These are phyloP conservation scores for Lamprotornis superbus DNA, from an alignment of 2,113 vertebrate species.

Conservation along the genomic window DNA sequence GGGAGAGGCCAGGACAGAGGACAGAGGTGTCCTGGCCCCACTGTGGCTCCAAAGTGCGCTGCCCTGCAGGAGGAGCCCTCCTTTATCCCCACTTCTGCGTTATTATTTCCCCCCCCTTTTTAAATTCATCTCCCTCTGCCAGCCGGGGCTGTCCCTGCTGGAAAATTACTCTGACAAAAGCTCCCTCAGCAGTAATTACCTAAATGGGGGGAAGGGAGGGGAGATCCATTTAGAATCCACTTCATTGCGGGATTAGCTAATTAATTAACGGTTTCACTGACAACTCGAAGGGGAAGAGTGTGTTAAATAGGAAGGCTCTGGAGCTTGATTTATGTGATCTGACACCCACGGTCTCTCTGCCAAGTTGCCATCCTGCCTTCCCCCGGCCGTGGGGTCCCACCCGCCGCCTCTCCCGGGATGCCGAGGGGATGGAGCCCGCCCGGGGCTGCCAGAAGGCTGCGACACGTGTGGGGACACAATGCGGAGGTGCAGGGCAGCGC, in stretches of 20 bases:
- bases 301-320: constrained; percentile 92
- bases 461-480: constrained; percentile 32
- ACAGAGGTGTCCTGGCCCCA: neutral
- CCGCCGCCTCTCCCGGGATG: neutral
- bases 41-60: neutral
- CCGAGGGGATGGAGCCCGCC: neutral
- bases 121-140: constrained; percentile 64
- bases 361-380: constrained; percentile 49
- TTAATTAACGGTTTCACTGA: constrained; percentile 99
- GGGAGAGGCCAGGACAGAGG: neutral
- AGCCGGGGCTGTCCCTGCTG: constrained; percentile 73
- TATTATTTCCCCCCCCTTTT: constrained; percentile 30
- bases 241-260: constrained; percentile 98
- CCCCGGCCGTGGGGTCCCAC: neutral
- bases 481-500: neutral
- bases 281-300: constrained; percentile 93
- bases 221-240: constrained; percentile 95
- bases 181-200: constrained; percentile 96
- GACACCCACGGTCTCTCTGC: constrained; percentile 62
- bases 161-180: constrained; percentile 90
- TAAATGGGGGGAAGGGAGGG: constrained; percentile 87
- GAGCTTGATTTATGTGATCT: constrained; percentile 92
- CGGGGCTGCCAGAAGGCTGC: constrained; percentile 63
- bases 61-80: constrained; percentile 3
- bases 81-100: neutral